Conservation (phyloP, 2,797 vertebrate species). For the Zalophus californianus region DNA sequence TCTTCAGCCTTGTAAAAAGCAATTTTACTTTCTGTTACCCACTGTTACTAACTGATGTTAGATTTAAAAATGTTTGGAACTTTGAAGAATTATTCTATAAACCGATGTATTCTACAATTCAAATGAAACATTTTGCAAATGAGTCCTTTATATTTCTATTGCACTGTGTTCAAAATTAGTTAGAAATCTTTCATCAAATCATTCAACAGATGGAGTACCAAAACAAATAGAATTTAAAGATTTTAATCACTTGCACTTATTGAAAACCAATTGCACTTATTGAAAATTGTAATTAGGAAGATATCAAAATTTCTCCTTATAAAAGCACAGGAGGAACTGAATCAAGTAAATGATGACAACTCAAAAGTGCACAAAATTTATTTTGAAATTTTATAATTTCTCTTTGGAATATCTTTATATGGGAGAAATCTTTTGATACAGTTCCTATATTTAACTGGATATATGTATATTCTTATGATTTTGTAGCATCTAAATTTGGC, state of each 20-base stretch:
- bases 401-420: background rate
- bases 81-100: background rate
- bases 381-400: background rate
- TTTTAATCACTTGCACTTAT: background rate
- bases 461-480: background rate
- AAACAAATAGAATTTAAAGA: background rate
- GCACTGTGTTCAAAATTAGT: background rate
- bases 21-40: background rate
- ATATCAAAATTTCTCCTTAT: background rate
- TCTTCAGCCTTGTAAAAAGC: background rate
- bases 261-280: background rate
- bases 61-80: slow-evolving; percentile 5
- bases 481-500: background rate
- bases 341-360: background rate
- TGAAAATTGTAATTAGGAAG: background rate
- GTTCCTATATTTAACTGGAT: background rate
- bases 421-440: background rate
- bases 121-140: background rate
- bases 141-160: background rate
- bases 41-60: background rate
- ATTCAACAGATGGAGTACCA: background rate
- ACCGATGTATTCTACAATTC: background rate
- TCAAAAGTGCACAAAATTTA: background rate
- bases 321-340: background rate
- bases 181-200: background rate